Base-by-base conservation (phyloP, 2,888 invertebrate species). In the Pterobdella sp. region DNA sequence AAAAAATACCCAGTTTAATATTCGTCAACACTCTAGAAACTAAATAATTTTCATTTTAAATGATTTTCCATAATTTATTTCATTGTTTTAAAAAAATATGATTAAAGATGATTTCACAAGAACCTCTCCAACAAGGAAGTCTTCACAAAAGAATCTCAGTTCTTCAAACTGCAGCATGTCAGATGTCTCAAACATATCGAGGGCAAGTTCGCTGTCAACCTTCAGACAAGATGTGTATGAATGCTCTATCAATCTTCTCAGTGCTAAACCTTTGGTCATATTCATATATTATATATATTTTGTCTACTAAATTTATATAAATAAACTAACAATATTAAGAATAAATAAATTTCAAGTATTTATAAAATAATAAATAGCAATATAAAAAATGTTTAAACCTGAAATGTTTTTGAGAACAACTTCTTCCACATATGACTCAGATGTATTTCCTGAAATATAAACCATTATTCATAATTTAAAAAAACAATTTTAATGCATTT, bases 191-290 rank as follows among this genome's bases (percentile, higher is more conserved):
- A 84, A 78, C 75, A 82, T 78, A 75, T 83, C 83, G 73, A 83
- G 81, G 64, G 81, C 83, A 75, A 82, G 81, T 64, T 81, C 81
- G 14, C 79, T 78, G 22, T 78, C 81, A 35, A 84, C 80, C 73
- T 81, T 80, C 73, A 83, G 74, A 32, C 78, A 79, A 0, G 83
- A 84, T 36, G 82, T 83, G 76, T 84, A 84, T 0, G 82, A 81
- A 76, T 82, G 83, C 56, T 84, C 83, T 10, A 80, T 74, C 1
- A 84, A 79, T 14, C 81, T 75, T 72, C 82, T 82, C 75, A 84
- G 77, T 18, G 81, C 82, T 79, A 81, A 80, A 2, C 71, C 71
- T 71, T 31, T 18, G 63, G 26, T 49, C n/a, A 66, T 4, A 66
- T 66, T 10, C 35, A n/a, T 66, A 7, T 7, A 32, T 32, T 1